A percentile compares a stretch with the other conserved stretches of the same genome.
Evolutionary conservation across 2,888 invertebrate species (phyloP).

Genomic region (Hypomecis punctinalis): DNA sequence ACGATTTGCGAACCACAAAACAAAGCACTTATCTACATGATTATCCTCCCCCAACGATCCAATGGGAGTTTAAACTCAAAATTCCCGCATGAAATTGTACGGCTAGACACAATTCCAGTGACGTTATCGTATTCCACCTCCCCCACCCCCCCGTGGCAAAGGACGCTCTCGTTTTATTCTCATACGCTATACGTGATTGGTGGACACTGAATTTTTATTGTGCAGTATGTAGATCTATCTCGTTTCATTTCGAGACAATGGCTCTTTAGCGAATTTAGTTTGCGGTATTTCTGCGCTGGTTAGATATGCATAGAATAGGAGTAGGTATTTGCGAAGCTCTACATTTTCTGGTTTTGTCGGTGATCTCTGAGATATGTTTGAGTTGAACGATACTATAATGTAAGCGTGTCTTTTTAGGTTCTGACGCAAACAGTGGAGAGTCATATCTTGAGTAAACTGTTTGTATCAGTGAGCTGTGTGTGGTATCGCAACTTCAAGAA

Average conservation of each 20-base stretch:
- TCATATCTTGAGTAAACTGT: no score
- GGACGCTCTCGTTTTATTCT: constrained; percentile 58
- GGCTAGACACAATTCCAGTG: constrained; percentile 55
- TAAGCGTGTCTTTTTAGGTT: neutral
- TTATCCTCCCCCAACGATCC: constrained; percentile 45
- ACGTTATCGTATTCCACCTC: constrained; percentile 57
- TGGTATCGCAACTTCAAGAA: no score
- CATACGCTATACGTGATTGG: constrained; percentile 58
- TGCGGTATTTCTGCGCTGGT: constrained; percentile 37
- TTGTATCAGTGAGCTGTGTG: no score
- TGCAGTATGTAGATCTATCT: constrained; percentile 39
- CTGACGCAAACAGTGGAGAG: neutral
- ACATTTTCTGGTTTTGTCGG: neutral
- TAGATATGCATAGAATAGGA: constrained; percentile 23
- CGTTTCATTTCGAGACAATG: constrained; percentile 37
- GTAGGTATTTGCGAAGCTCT: neutral
- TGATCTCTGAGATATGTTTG: neutral
- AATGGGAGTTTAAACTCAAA: constrained; percentile 54
- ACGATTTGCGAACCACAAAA: neutral
- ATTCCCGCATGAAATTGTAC: constrained; percentile 53
- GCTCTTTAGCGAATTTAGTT: constrained; percentile 41
- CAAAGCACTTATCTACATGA: constrained; percentile 18
- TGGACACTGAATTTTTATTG: constrained; percentile 56
- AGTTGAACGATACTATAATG: neutral
- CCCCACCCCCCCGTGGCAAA: constrained; percentile 50